Base-by-base conservation (phyloP, 2,797 vertebrate species). In the Sebastes oblongus region DNA sequence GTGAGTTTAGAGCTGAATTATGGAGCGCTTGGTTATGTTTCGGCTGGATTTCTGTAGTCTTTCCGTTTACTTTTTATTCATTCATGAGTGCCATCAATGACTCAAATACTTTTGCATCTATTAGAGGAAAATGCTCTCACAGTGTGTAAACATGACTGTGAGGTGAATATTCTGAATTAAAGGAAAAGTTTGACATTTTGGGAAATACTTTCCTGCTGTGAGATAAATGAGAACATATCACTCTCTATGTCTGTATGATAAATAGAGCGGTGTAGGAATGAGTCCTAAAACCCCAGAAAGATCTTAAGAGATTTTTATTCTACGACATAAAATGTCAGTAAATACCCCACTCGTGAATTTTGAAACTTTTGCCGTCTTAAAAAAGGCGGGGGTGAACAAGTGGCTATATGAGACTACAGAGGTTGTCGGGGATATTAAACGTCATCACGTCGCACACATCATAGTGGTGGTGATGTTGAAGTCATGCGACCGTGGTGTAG, bases 1-100 rank as follows among this genome's bases (percentile, higher is more conserved):
- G 64, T 60, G 60, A 85, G 29, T 86, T 88, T 65, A 62, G 22
- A 75, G 64, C 64, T 86, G 75, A 88, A 85, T 83, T 89, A 81
- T 90, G 73, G 78, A 58, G 56, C 18, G 74, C 77, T 66, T 70
- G 50, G 52, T 78, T 83, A 14, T 80, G 71, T 82, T 84, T 78
- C 56, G 22, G 22, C 75, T 70, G 60, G 56, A 64, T 72, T 55
- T 72, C 29, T 75, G 16, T 14, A 39, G 59, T 79, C 71, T 68
- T 61, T 70, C 66, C 50, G 39, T 46, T 27, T 20, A 39, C 16
- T 68, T 81, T 73, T 22, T 50, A 73, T 78, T 72, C 32, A 73
- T 85, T 81, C 39, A 60, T 11, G 6, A 86, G 56, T 70, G 36
- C 34, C 68, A 58, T 46, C 20, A 30, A 36, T 74, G 10, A 67